These are phyloP conservation scores for Synergus japonicus DNA, from an alignment of 2,888 invertebrate genomes.

Conservation along the genomic window DNA sequence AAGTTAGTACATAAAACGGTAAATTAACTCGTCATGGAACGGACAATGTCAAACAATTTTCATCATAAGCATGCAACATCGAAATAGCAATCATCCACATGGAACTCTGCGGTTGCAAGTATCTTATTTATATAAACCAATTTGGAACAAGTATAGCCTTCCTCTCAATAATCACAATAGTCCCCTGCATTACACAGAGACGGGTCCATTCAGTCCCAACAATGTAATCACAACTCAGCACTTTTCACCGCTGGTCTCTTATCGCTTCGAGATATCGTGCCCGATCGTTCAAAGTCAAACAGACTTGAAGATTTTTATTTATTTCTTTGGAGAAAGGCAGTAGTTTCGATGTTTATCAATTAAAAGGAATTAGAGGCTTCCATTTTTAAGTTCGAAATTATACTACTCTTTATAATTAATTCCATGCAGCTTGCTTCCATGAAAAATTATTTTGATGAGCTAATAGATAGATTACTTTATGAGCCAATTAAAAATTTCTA, in stretches of 20 bases:
- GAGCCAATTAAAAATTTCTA: not conserved
- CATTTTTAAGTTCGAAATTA: not conserved
- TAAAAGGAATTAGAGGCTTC: constrained; percentile 50
- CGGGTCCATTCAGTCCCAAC: constrained; percentile 69
- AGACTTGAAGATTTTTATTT: constrained; percentile 17
- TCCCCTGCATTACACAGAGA: constrained; percentile 63
- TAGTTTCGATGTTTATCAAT: constrained; percentile 48
- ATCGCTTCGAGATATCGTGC: constrained; percentile 63
- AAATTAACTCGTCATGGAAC: not conserved
- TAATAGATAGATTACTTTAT: not conserved
- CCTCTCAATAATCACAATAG: constrained; percentile 61
- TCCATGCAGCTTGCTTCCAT: not conserved
- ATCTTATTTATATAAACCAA: constrained; percentile 66
- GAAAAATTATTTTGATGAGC: not conserved
- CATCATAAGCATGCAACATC: constrained; percentile 48
- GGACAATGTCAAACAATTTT: not conserved
- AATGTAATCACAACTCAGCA: constrained; percentile 73
- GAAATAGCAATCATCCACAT: constrained; percentile 57
- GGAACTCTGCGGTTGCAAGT: constrained; percentile 62
- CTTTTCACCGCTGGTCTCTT: constrained; percentile 60
- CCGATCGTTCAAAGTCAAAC: constrained; percentile 54
- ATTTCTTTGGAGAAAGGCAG: constrained; percentile 5
- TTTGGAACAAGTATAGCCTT: constrained; percentile 53
- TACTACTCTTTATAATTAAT: too few relatives aligned
- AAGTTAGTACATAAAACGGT: not conserved